These are phyloP conservation scores for Leptodirus hochenwartii DNA, from an alignment of 2,888 invertebrate species.

Conservation along the genomic window DNA sequence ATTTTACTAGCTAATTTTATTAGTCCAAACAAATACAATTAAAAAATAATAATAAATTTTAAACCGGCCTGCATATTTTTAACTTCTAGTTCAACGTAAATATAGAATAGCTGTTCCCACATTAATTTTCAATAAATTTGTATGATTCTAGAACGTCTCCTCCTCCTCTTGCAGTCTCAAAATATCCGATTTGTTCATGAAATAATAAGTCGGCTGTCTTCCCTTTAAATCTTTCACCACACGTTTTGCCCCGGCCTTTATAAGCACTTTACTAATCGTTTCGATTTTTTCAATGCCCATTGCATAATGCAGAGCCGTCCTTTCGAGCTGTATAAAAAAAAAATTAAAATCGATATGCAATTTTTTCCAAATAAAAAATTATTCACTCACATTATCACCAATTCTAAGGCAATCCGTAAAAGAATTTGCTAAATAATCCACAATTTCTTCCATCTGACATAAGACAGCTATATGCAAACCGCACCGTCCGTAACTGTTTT, in stretches of 20 bases:
- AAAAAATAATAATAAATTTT: too few species aligned
- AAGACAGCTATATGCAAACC: slow-evolving; percentile 76
- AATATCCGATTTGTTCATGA: slow-evolving; percentile 82
- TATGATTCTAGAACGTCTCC: slow-evolving; percentile 44
- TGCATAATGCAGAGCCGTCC: slow-evolving; percentile 77
- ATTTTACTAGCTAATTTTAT: too few species aligned
- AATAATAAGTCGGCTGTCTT: slow-evolving; percentile 79
- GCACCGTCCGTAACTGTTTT: slow-evolving; percentile 55
- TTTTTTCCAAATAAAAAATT: slow-evolving; percentile 5
- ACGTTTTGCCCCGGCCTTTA: slow-evolving; percentile 67
- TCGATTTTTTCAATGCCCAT: slow-evolving; percentile 80
- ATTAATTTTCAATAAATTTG: too few species aligned
- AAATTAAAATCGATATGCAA: slow-evolving; percentile 6
- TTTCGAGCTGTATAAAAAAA: slow-evolving; percentile 47
- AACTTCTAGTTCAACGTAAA: too few species aligned
- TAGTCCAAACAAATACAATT: slow-evolving; percentile 1
- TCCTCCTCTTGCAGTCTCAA: slow-evolving; percentile 71
- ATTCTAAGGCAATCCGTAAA: slow-evolving; percentile 56
- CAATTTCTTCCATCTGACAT: slow-evolving; percentile 64
- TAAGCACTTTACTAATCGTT: slow-evolving; percentile 58
- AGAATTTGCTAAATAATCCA: slow-evolving; percentile 51
- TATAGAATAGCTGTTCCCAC: too few species aligned
- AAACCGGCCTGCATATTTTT: too few species aligned
- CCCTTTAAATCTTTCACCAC: slow-evolving; percentile 76
- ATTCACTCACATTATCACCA: slow-evolving; percentile 62